A percentile compares a stretch with the other conserved stretches of the same genome.
These are phyloP conservation scores for Prorops nasuta DNA, from an alignment of 1,140 invertebrate species.

Conservation along the genomic window DNA sequence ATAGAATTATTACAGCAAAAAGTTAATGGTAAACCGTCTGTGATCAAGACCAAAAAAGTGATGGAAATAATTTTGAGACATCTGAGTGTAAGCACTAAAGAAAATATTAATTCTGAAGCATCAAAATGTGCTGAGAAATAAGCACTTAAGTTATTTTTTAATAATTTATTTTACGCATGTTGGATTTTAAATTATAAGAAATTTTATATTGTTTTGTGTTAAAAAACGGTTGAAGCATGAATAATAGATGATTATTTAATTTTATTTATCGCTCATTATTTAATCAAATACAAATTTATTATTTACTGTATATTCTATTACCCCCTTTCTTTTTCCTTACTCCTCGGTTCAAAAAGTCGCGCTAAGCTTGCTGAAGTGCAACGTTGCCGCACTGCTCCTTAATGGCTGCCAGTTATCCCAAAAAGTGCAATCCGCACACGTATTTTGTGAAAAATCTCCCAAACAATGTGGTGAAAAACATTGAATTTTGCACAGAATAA, in stretches of 20 bases:
- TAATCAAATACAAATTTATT: too few species aligned
- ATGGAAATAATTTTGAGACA: background rate
- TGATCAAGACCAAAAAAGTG: background rate
- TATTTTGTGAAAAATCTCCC: background rate
- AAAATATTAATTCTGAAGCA: background rate
- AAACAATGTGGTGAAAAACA: background rate
- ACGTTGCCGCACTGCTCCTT: too few species aligned
- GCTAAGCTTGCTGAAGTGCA: too few species aligned
- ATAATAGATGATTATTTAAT: background rate
- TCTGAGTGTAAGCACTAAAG: too few species aligned
- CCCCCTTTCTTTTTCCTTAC: too few species aligned
- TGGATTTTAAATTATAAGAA: background rate
- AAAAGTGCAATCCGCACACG: too few species aligned
- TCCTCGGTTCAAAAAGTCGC: too few species aligned
- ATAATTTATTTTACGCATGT: background rate
- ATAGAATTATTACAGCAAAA: background rate
- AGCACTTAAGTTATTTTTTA: background rate
- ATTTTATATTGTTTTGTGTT: background rate
- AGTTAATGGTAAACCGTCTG: background rate
- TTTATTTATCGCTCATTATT: too few species aligned
- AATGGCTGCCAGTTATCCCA: too few species aligned
- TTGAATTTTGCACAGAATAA: background rate
- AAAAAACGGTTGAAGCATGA: background rate
- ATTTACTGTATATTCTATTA: too few species aligned
- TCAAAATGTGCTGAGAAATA: background rate